A percentile compares a stretch with the other conserved stretches of the same genome.
These are phyloP conservation scores for Lissocephala sabroskyi DNA, from an alignment of 2,888 invertebrate species.

Conservation along the genomic window DNA sequence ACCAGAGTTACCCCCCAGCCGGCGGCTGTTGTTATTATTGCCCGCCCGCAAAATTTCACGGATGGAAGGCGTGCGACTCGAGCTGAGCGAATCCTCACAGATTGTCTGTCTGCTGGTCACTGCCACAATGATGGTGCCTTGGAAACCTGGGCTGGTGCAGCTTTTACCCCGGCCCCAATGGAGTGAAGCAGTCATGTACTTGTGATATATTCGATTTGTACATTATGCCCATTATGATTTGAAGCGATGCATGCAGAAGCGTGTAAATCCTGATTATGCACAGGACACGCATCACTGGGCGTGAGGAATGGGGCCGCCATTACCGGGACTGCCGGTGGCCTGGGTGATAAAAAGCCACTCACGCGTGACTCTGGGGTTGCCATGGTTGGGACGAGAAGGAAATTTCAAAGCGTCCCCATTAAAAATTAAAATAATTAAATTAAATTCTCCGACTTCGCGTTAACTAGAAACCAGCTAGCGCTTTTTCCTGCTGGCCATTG, in stretches of 20 bases:
- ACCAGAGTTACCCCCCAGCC: slow-evolving; percentile 9
- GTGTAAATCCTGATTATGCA: slow-evolving; percentile 54
- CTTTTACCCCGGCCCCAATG: neutral
- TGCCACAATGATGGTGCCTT: neutral
- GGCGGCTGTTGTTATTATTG: neutral
- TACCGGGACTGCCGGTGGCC: too few relatives aligned
- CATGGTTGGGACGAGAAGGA: too few relatives aligned
- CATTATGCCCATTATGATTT: slow-evolving; percentile 39
- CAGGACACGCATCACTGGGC: slow-evolving; percentile 49
- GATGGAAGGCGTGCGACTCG: slow-evolving; percentile 39
- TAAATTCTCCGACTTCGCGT: too few relatives aligned
- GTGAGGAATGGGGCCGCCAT: too few relatives aligned
- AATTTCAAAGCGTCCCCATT: too few relatives aligned
- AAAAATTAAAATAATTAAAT: too few relatives aligned
- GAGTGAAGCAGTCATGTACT: slow-evolving; percentile 8
- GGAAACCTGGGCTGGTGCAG: neutral
- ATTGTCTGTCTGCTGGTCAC: neutral
- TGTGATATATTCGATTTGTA: slow-evolving; percentile 34
- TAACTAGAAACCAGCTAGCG: too few relatives aligned
- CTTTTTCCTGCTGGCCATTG: too few relatives aligned
- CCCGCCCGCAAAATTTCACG: slow-evolving; percentile 43
- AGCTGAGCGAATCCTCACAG: slow-evolving; percentile 25
- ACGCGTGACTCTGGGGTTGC: too few relatives aligned
- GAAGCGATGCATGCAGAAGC: slow-evolving; percentile 48
- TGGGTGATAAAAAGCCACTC: too few relatives aligned